Evolutionary conservation across 2,888 invertebrate species (phyloP).

Genomic region (Drosophila emarginata): DNA sequence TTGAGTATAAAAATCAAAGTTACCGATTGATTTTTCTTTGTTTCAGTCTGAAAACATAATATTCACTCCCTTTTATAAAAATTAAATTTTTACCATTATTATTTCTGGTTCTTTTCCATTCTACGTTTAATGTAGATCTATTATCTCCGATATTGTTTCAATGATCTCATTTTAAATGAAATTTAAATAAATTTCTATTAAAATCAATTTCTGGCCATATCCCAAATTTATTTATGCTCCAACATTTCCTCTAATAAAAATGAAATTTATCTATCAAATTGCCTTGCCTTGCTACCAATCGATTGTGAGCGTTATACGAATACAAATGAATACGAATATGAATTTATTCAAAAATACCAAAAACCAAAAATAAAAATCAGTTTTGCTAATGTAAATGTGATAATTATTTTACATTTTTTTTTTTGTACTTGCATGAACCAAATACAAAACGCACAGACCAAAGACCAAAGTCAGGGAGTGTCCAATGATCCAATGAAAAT

Average conservation of each 20-base stretch:
- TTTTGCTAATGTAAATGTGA: slow-evolving; percentile 55
- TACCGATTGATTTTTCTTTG: too few relatives aligned
- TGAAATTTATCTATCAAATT: neutral
- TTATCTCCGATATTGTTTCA: too few relatives aligned
- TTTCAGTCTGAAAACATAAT: too few relatives aligned
- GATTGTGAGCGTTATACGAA: neutral
- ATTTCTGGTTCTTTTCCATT: too few relatives aligned
- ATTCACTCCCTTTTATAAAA: too few relatives aligned
- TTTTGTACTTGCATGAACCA: slow-evolving; percentile 59
- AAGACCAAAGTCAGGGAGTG: slow-evolving; percentile 40
- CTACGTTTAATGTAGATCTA: too few relatives aligned
- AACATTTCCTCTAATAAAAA: neutral
- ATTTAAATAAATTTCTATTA: too few relatives aligned
- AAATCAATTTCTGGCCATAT: too few relatives aligned
- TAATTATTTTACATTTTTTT: slow-evolving; percentile 53
- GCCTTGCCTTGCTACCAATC: neutral
- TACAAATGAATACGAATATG: neutral
- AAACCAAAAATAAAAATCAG: slow-evolving; percentile 16
- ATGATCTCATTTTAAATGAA: too few relatives aligned
- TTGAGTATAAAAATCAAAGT: too few relatives aligned
- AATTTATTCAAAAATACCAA: slow-evolving; percentile 9
- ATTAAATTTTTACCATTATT: too few relatives aligned
- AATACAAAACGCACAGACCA: slow-evolving; percentile 40
- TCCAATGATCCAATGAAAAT: slow-evolving; percentile 57
- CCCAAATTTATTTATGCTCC: neutral